Base-by-base conservation (phyloP, 1,140 invertebrate species). In the Drosophila santomea region DNA sequence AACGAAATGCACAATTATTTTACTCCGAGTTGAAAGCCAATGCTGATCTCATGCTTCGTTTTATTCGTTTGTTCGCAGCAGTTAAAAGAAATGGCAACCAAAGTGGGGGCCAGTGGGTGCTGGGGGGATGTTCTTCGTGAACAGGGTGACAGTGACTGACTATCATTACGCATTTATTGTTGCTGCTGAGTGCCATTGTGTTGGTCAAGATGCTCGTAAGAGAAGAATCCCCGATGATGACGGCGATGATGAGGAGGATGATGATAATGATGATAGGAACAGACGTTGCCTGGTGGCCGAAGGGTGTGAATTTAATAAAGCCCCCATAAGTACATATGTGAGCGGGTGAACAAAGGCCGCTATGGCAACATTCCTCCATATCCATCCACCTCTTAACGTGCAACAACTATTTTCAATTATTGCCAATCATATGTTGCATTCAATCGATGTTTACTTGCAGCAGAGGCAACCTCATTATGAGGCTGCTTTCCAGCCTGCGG, bases 361-460 rank as follows among this genome's bases (percentile, higher is more conserved):
- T 77, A 90, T 89, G 80, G 67, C 85, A 89, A 89, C 80, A n/a
- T 25, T 0, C 14, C 41, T 28, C 54, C 41, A 14, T 32, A 32
- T 38, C 14, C 50, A 41, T 44, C 12, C n/a, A 51, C 25, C 54
- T 69, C 79, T 84, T 88, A 83, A 80, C 84, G 80, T 80, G 76
- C 84, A 85, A 89, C 81, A 90, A 91, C 85, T 86, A 85, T 90
- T 91, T 85, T 91, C 89, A 91, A 91, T 91, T 91, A 91, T 91
- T 91, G 84, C 89, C 89, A 91, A 91, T 91, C 89, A 91, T 89
- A 91, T 91, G 89, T 85, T 89, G 89, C 89, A 89, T 89, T 91
- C 78, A 91, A 90, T 85, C 78, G 80, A 89, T 89, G 84, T 81
- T 83, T 91, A 88, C 80, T 86, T 88, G 86, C 86, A 72, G 56